Conservation (phyloP, 2,113 vertebrate genomes). For the Chaetodon auriga region DNA sequence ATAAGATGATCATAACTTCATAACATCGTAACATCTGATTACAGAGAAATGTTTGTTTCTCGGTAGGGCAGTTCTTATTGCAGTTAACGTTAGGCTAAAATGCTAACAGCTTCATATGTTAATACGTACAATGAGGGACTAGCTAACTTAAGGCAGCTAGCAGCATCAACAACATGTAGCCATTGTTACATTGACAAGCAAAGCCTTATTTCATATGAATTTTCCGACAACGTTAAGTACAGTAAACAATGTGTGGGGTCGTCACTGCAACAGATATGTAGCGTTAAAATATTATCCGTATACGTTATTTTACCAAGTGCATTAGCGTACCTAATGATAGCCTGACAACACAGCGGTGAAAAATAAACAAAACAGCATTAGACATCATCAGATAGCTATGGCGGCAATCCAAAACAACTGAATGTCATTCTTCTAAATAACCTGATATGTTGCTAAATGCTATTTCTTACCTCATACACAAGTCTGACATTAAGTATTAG, state of each 20-base stretch:
- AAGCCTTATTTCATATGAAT: no score
- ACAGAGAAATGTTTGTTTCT: not conserved
- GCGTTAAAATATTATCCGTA: no score
- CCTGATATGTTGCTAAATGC: rapidly evolving
- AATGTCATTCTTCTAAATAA: not conserved
- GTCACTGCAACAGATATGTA: not conserved
- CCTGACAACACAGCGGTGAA: not conserved
- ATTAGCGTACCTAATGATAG: not conserved
- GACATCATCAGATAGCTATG: not conserved
- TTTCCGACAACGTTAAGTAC: not conserved
- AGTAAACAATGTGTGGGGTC: not conserved
- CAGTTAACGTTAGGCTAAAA: no score
- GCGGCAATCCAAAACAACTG: not conserved
- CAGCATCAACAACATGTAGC: not conserved
- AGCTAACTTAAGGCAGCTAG: no score
- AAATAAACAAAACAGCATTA: no score
- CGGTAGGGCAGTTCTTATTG: no score
- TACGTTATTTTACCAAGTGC: not conserved
- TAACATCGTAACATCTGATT: not conserved
- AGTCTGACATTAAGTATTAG: not conserved
- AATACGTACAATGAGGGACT: not conserved
- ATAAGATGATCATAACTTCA: not conserved
- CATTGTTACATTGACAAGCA: not conserved
- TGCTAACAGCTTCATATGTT: no score
- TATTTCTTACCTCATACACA: slow-evolving; percentile 14